A percentile compares a stretch with the other conserved stretches of the same genome.
phyloP scores from a whole-genome alignment of 2,797 vertebrate genomes.

The Bryconaethiops microstoma region DNA sequence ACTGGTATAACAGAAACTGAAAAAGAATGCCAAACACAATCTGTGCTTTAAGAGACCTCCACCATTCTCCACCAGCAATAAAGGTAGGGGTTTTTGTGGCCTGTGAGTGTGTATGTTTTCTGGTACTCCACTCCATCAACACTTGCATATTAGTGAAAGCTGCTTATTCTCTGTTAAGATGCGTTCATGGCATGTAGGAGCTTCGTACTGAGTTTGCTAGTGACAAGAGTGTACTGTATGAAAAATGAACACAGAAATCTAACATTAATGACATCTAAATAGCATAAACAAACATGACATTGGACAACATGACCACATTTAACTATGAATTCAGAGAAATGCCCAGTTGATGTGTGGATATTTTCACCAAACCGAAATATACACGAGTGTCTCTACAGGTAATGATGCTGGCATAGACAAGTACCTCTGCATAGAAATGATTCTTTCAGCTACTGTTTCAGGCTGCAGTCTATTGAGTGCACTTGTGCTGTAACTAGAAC shows the following conservation, averaged over 20 bases:
- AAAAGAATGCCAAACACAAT: neutral
- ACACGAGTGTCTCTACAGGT: neutral
- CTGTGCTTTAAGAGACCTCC: too few species aligned
- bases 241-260: neutral
- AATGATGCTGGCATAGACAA: neutral
- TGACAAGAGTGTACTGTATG: neutral
- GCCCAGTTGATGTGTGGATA: neutral
- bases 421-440: neutral
- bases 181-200: neutral
- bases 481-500: neutral
- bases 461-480: neutral
- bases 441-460: neutral
- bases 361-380: neutral
- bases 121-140: neutral
- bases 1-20: neutral
- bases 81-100: neutral
- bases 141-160: too few species aligned
- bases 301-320: neutral
- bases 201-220: neutral
- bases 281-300: neutral
- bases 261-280: neutral
- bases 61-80: too few species aligned
- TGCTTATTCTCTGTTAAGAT: neutral
- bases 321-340: neutral
- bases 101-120: neutral